Base-by-base conservation (phyloP, 2,113 vertebrate species). In the Caretta caretta region DNA sequence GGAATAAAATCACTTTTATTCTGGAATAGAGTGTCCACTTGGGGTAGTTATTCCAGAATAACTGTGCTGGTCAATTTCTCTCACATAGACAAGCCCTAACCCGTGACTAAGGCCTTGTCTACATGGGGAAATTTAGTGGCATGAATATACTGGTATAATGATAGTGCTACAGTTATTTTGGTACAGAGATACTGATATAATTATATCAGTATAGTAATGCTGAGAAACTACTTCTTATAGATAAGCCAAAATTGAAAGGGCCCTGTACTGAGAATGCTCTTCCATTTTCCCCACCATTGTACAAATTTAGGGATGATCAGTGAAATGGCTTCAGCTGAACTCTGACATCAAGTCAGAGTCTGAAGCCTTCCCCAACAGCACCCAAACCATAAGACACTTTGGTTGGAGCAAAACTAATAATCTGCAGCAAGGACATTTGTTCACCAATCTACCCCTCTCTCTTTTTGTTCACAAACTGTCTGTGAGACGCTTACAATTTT, bases 171-270 rank as follows among this genome's bases (percentile, higher is more conserved):
- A 87, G 50, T 80, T 5, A 11, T 20, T 49, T 51, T 48, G 72
- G 62, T 6, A 17, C 51, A 75, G 0, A 11, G 46, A 11, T 20
- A 59, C 89, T 65, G 0, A 0, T 7, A 19, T 0, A 42, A 27
- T 35, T 75, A 53, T 3, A 1, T 1, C 3, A 80, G 76, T 0
- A 0, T 5, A 50, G 19, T 17, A 38, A 59, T 38, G 16, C 25
- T 7, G 31, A 65, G 1, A 42, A 27, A 4, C 75, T 62, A 83
- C 53, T 38, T 49, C 29, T 72, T 19, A 3, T 29, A 46, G 56
- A 8, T 13, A 57, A 76, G 25, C 35, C 50, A 4, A 51, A 78
- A 7, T 22, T 3, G 3, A 81, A 76, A 0, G 0, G 5, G 13
- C 5, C 1, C 17, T 89, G 62, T 31, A 48, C 57, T 1, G 0